These are phyloP conservation scores for Armadillidium nasatum DNA, from an alignment of 1,140 invertebrate species.

Conservation along the genomic window DNA sequence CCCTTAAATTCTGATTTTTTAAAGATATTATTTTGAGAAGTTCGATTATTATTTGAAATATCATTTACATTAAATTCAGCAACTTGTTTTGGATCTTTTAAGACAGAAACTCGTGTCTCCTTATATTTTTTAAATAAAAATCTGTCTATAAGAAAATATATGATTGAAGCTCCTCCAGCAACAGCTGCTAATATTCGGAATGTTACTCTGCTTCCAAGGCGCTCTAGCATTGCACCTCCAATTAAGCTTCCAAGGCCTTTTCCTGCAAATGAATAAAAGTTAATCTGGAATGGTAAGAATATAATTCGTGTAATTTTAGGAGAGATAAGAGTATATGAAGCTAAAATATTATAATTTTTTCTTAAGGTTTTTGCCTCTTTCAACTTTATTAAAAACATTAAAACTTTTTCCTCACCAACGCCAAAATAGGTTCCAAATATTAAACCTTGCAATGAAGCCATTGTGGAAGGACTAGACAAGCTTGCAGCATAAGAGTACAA, in stretches of 20 bases:
- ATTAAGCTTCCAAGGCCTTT: not conserved
- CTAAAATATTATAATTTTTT: not conserved
- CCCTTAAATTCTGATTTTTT: not conserved
- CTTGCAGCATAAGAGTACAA: conserved; percentile 74
- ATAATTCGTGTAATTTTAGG: not conserved
- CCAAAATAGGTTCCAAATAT: conserved; percentile 74
- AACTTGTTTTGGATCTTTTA: too few species aligned
- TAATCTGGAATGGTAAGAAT: not conserved
- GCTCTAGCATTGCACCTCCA: not conserved
- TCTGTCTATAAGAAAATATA: not conserved
- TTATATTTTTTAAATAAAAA: not conserved
- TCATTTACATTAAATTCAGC: not conserved
- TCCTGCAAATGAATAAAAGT: not conserved
- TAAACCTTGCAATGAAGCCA: conserved; percentile 75
- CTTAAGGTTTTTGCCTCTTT: not conserved
- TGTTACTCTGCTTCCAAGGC: not conserved
- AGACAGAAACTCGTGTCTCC: not conserved
- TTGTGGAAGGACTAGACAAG: conserved; percentile 70
- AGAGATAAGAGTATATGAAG: not conserved
- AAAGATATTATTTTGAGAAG: not conserved
- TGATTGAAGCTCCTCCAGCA: not conserved
- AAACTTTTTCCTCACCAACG: conserved; percentile 58
- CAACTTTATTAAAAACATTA: not conserved
- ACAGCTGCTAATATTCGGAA: not conserved
- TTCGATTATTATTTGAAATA: not conserved